A percentile compares a stretch with the other conserved stretches of the same genome.
Evolutionary conservation across 2,888 invertebrate genomes (phyloP).

Genomic region (Conops quadrifasciatus): DNA sequence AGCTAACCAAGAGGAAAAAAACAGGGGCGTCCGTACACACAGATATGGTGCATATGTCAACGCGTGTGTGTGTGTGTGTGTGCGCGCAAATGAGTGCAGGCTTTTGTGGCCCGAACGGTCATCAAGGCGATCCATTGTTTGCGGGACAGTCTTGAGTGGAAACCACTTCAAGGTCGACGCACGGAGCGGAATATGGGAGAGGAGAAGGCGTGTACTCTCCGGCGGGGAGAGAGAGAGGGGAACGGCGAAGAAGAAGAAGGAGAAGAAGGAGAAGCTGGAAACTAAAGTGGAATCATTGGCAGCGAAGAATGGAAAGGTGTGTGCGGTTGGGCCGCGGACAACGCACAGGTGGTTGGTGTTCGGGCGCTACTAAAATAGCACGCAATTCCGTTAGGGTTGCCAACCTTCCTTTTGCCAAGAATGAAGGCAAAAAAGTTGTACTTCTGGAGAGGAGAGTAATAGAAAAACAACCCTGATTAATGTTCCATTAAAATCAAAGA

Average conservation of each 20-base stretch:
- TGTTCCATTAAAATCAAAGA: too few relatives aligned
- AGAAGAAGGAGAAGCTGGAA: too few relatives aligned
- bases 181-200: background rate
- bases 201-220: too few relatives aligned
- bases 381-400: slow-evolving; percentile 13
- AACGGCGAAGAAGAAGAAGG: too few relatives aligned
- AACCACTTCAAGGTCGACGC: background rate
- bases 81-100: slow-evolving; percentile 15
- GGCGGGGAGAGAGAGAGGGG: too few relatives aligned
- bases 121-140: slow-evolving; percentile 37
- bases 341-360: slow-evolving; percentile 24
- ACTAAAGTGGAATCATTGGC: slow-evolving; percentile 11
- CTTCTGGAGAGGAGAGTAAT: too few relatives aligned
- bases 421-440: too few relatives aligned
- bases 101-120: slow-evolving; percentile 32
- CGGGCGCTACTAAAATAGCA: slow-evolving; percentile 14
- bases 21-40: background rate
- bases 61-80: slow-evolving; percentile 8
- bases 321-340: background rate
- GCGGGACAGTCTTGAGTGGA: slow-evolving; percentile 5
- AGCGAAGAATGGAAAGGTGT: background rate
- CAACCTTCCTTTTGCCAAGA: too few relatives aligned
- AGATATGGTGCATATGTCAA: background rate
- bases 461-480: background rate
- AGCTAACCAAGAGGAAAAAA: too few relatives aligned